Percentiles rank a stretch among this genome's conserved stretches.
These are phyloP conservation scores for Drosophila pandora DNA, from an alignment of 1,140 invertebrate genomes.

Conservation along the genomic window DNA sequence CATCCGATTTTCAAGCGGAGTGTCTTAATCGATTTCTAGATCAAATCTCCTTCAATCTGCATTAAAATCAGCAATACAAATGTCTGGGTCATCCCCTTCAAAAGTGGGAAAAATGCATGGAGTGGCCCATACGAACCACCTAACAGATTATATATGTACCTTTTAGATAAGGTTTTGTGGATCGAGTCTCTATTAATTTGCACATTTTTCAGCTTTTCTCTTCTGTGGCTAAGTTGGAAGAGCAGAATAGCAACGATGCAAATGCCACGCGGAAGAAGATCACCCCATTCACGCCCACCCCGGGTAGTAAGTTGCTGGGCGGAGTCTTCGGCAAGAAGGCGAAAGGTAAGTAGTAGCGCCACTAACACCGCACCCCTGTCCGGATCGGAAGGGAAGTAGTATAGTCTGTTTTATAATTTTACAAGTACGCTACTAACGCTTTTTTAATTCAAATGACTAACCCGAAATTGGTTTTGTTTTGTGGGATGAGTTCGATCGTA, in stretches of 20 bases:
- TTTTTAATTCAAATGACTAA: constrained; percentile 29
- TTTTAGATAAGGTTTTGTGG: neutral
- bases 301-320: constrained; percentile 72
- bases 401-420: constrained; percentile 13
- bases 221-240: constrained; percentile 43
- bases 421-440: constrained; percentile 17
- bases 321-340: constrained; percentile 77
- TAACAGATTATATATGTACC: neutral
- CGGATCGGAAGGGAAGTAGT: neutral
- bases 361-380: constrained; percentile 27
- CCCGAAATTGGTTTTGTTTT: constrained; percentile 18
- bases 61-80: neutral
- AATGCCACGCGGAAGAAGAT: constrained; percentile 62
- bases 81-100: too few species aligned
- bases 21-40: neutral
- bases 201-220: constrained; percentile 28
- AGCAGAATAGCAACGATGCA: constrained; percentile 35
- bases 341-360: constrained; percentile 72
- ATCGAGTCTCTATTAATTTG: too few species aligned
- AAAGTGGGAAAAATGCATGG: too few species aligned
- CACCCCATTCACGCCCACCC: constrained; percentile 78
- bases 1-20: too few species aligned
- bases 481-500: constrained; percentile 25
- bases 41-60: too few species aligned
- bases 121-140: too few species aligned